Percentiles rank a stretch among this genome's conserved stretches.
phyloP scores from a whole-genome alignment of 2,888 invertebrate genomes.

The Euzophera pinguis region DNA sequence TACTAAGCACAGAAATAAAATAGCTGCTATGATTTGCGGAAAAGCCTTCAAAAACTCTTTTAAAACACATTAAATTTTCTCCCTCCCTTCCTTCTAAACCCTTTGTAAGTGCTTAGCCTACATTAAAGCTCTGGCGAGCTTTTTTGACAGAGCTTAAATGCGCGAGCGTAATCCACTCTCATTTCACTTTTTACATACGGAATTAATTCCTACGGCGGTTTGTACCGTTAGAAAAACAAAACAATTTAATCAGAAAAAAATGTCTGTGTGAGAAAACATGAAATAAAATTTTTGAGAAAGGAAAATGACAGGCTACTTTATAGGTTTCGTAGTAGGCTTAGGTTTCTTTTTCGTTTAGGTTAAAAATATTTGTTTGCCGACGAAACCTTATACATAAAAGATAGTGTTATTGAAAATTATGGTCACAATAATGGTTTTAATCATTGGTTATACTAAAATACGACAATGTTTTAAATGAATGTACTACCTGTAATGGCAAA shows the following conservation, averaged over 20 bases:
- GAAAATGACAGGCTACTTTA: too few species aligned
- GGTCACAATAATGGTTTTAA: too few species aligned
- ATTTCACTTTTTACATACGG: conserved; percentile 47
- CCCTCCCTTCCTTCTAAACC: not conserved
- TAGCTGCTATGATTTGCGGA: not conserved
- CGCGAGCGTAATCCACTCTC: conserved; percentile 32
- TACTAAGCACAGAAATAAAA: not conserved
- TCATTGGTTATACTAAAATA: too few species aligned
- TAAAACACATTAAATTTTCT: not conserved
- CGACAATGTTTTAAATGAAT: too few species aligned
- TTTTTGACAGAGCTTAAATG: conserved; percentile 27
- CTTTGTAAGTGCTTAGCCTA: conserved; percentile 5
- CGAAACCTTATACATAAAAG: too few species aligned
- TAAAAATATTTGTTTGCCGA: too few species aligned
- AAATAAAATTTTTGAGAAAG: too few species aligned
- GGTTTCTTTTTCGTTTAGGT: too few species aligned
- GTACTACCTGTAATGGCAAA: too few species aligned
- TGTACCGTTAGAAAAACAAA: not conserved
- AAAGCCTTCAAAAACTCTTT: not conserved
- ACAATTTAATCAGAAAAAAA: not conserved
- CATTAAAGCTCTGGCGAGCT: conserved; percentile 9
- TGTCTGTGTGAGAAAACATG: too few species aligned
- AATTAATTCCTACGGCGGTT: conserved; percentile 39
- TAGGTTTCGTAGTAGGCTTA: too few species aligned
- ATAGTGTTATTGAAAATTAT: too few species aligned